Percentiles rank a stretch among this genome's conserved stretches.
phyloP scores from a whole-genome alignment of 2,888 invertebrate genomes.

The Zootermopsis nevadensis region DNA sequence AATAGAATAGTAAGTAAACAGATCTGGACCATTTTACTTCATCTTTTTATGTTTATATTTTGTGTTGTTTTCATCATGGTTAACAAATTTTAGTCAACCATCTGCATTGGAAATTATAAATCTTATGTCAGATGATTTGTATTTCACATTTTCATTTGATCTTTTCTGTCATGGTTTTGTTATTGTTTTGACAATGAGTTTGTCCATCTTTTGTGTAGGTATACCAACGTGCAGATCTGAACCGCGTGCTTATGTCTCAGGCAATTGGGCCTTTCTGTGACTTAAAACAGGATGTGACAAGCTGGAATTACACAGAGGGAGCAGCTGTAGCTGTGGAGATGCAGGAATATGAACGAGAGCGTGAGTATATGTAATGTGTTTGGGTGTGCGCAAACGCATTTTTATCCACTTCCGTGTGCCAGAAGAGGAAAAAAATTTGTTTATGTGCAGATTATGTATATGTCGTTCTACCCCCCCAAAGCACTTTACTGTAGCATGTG shows the following conservation, averaged over 20 bases:
- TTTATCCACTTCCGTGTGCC: neutral
- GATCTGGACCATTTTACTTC: too few species aligned
- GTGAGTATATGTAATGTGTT: conserved; percentile 67
- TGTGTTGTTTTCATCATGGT: too few species aligned
- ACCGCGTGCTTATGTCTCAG: conserved; percentile 84
- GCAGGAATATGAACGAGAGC: conserved; percentile 91
- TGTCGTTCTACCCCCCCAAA: neutral
- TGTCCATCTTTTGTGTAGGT: conserved; percentile 57
- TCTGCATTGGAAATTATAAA: too few species aligned
- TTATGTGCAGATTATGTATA: too few species aligned
- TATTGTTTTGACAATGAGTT: too few species aligned
- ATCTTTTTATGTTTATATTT: too few species aligned
- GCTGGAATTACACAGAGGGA: conserved; percentile 89
- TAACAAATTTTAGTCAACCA: too few species aligned
- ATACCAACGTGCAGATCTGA: conserved; percentile 94
- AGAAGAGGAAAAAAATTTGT: neutral
- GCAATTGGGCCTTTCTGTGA: conserved; percentile 94
- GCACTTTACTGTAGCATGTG: too few species aligned
- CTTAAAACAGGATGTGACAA: conserved; percentile 88
- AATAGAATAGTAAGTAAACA: too few species aligned
- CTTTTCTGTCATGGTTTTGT: too few species aligned
- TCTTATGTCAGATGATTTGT: too few species aligned
- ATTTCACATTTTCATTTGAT: too few species aligned
- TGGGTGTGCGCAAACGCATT: neutral
- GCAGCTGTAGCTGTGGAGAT: conserved; percentile 92